Evolutionary conservation across 2,113 vertebrate species (phyloP).

Genomic region (Eurystomus gularis): DNA sequence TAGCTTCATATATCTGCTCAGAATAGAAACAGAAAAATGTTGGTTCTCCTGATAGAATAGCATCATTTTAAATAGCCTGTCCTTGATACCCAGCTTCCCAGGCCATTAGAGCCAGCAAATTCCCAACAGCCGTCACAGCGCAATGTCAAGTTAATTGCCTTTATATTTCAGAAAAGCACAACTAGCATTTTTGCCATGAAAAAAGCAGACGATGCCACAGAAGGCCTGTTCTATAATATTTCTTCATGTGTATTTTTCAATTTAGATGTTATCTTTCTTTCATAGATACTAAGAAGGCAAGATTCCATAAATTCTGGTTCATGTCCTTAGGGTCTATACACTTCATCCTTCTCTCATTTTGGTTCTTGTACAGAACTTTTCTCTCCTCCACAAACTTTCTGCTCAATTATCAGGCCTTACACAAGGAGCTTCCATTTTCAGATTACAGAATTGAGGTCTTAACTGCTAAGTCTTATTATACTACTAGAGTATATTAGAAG

Average conservation of each 20-base stretch:
- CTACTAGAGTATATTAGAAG: neutral
- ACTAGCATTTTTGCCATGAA: neutral
- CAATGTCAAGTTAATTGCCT: conserved; percentile 18
- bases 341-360: neutral
- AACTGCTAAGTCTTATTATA: neutral
- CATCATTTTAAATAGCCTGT: conserved; percentile 2
- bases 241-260: neutral
- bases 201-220: neutral
- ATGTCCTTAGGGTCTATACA: neutral
- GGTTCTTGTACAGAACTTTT: neutral
- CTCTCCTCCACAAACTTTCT: neutral
- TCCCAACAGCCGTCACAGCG: neutral
- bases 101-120: neutral
- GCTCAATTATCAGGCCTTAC: neutral
- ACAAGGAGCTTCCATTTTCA: neutral
- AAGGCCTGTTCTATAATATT: neutral
- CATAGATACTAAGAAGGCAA: neutral
- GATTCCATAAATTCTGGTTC: neutral
- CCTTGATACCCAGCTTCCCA: conserved; percentile 15
- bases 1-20: neutral
- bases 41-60: conserved; percentile 17
- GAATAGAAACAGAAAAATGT: neutral
- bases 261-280: neutral
- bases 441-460: neutral
- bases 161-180: conserved; percentile 10